Base-by-base conservation (phyloP, 2,113 vertebrate species). In the Noturus placidus region DNA sequence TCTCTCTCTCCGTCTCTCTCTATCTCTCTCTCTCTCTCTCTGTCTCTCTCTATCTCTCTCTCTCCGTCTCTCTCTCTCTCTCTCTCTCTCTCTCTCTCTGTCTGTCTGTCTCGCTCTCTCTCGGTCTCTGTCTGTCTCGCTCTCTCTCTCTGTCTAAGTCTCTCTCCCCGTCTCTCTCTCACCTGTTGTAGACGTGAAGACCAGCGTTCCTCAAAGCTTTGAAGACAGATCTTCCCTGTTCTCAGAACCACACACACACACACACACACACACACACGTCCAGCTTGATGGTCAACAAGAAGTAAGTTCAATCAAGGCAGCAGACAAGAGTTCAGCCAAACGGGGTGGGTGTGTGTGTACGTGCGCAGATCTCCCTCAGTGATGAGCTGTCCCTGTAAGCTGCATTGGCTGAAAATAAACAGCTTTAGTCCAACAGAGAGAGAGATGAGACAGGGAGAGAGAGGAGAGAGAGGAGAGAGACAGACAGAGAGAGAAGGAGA, bases 61-160 rank as follows among this genome's bases (percentile, higher is more conserved):
- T 89, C 89, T 85, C 85, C 69, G 52, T 88, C 52, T 57, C 11
- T 59, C 35, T 57, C 22, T 65, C 38, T 52, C 38, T 77, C 5
- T 78, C 82, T 61, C 86, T 38, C 83, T 87, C n/a, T n/a, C n/a
- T 22, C 90, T 83, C 72, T 89, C 89, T 85, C 85, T 74, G 52
- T 88, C 52, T 57, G 5, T 59, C 54, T 57, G 15, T 65, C 38
- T 63, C 38, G 74, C 5, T 22, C 90, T 83, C 72, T 89, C 89
- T 85, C 85, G 69, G 52, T 88, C 52, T 57, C 11, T 59, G 25
- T 57, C 22, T 65, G n/a, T 52, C 38, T 77, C 5, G 74, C 82
- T 61, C 86, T 38, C 83, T 87, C n/a, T n/a, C n/a, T n/a, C n/a
- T n/a, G n/a, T n/a, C n/a, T n/a, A n/a, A n/a, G n/a, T n/a, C n/a